Evolutionary conservation across 2,797 vertebrate species (phyloP), one percentile per base, ranked within the genome.

Genomic region (Cuculus canorus): DNA sequence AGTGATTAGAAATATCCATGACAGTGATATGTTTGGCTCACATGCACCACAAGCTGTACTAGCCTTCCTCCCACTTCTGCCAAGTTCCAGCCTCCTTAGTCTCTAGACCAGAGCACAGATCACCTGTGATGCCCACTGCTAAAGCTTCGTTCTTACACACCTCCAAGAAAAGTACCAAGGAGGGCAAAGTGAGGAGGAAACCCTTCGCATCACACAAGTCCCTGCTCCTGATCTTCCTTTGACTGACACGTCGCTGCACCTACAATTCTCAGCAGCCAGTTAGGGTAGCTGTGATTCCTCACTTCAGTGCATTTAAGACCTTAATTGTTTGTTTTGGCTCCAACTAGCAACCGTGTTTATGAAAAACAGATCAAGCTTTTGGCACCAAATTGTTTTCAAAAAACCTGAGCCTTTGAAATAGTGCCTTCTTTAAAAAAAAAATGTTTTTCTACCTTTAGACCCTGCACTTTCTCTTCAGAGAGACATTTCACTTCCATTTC

Each of bases 361-460:
- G 98, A 98, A 98, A 98, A 98, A 97, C 98, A 98, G 97, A 97
- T 98, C 98, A 98, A 93, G 93, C 94, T 98, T 96, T 94, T 98
- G 98, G 98, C 98, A 98, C 97, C 96, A 94, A 98, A 98, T 97
- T 92, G 91, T 92, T 96, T 95, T 95, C 61, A 80, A 90, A 96
- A 95, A 84, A 61, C 50, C 82, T 97, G 80, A 90, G 92, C 59
- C 95, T 98, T 97, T 97, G 97, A 97, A 95, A 97, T 71, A 68
- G 96, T 98, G 97, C 97, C 95, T 93, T 96, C 96, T 93, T 92
- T 28, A 13, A 13, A 53, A 75, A 80, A 56, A 92, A 93, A 92
- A 63, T 77, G 68, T 50, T 96, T 96, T 91, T 54, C 92, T 92
- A 96, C 94, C 90, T 95, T 95, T 57, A 82, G 57, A 92, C 47